phyloP scores from a whole-genome alignment of 2,113 vertebrate species.

The Silurus glanis region DNA sequence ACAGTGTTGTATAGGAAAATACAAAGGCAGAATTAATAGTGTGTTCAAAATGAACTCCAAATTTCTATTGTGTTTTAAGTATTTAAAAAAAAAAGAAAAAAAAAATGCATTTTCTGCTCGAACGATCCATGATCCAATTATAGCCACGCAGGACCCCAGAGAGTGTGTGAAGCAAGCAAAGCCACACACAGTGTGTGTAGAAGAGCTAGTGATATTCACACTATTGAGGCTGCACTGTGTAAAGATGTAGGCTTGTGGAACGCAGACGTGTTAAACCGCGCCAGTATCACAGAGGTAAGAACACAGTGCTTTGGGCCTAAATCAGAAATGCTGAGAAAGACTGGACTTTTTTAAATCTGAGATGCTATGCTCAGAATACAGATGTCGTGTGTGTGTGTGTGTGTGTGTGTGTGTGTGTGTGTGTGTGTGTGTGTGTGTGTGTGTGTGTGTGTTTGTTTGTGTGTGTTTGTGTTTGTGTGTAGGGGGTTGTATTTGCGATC shows the following conservation, averaged over 20 bases:
- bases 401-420: neutral
- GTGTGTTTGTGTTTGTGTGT: neutral
- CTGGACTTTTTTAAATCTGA: neutral
- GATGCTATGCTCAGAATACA: neutral
- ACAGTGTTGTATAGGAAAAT: neutral
- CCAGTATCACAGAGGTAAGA: conserved; percentile 38
- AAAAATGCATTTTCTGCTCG: neutral
- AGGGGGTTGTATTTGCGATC: neutral
- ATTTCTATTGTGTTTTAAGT: neutral
- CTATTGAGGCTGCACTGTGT: neutral
- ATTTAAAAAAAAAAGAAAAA: neutral
- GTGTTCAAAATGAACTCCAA: neutral
- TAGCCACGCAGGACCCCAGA: conserved; percentile 42
- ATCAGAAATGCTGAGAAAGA: neutral
- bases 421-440: neutral
- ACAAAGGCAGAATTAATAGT: neutral
- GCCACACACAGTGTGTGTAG: conserved; percentile 8
- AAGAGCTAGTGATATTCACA: conserved; percentile 27
- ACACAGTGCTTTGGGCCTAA: neutral
- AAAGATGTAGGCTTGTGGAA: conserved; percentile 38
- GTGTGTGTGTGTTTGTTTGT: too few relatives aligned
- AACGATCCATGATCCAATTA: conserved; percentile 40
- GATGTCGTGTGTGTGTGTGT: neutral
- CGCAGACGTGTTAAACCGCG: neutral
- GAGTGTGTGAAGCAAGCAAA: conserved; percentile 35